phyloP scores from a whole-genome alignment of 2,797 vertebrate species.

The Tragelaphus oryx region DNA sequence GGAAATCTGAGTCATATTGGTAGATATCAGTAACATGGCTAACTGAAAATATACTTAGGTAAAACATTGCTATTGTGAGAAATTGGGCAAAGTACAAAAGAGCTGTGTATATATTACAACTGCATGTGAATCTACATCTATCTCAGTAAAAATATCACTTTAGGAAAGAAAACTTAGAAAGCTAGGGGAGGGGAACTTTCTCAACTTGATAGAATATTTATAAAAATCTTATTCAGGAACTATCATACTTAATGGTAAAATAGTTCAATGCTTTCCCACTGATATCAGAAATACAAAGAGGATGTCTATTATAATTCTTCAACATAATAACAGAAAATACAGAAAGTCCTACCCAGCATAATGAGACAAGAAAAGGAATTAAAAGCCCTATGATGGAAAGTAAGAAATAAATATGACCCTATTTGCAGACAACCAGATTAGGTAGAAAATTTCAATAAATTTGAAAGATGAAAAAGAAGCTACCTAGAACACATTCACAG shows the following conservation, averaged over 20 bases:
- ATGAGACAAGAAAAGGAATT: constrained; percentile 3
- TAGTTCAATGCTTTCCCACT: not conserved
- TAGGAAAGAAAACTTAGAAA: not conserved
- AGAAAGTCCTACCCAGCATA: not conserved
- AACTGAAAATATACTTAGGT: not conserved
- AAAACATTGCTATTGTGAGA: not conserved
- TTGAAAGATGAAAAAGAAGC: not conserved
- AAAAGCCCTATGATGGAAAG: not conserved
- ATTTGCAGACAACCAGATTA: not conserved
- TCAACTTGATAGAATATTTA: not conserved
- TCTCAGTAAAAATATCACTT: not conserved
- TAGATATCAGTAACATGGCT: not conserved
- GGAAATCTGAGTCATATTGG: not conserved
- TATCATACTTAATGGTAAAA: not conserved
- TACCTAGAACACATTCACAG: not conserved
- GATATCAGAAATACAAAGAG: not conserved
- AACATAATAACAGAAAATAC: constrained; percentile 1
- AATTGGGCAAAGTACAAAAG: not conserved
- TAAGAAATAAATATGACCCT: not conserved
- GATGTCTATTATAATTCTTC: not conserved
- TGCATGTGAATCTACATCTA: not conserved
- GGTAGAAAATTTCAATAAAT: not conserved
- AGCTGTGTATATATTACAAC: not conserved
- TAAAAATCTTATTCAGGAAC: not conserved
- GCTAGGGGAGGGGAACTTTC: not conserved